Conservation (phyloP, 53 echinoderm and acorn worm species). For the Stichopus horrens region DNA sequence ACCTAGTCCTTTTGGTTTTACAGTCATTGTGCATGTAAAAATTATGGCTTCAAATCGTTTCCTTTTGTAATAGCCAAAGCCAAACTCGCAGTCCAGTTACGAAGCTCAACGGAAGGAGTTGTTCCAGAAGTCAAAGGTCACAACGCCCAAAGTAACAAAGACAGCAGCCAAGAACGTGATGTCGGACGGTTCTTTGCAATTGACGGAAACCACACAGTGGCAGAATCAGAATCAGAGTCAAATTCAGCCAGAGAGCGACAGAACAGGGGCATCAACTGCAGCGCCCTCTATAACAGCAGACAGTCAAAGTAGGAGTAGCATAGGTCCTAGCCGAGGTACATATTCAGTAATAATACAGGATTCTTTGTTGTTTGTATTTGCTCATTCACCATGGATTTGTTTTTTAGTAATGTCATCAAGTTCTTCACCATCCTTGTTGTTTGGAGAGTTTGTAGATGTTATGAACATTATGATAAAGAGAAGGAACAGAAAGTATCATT, state of each 20-base stretch:
- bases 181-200: neutral
- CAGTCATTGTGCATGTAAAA: too few relatives aligned
- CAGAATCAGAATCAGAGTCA: neutral
- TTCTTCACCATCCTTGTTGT: too few relatives aligned
- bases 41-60: too few relatives aligned
- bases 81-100: neutral
- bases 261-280: neutral
- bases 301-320: neutral
- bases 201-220: neutral
- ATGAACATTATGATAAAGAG: too few relatives aligned
- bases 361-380: too few relatives aligned
- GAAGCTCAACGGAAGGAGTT: slow-evolving; percentile 31
- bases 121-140: slow-evolving; percentile 36
- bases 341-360: too few relatives aligned
- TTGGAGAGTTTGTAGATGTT: too few relatives aligned
- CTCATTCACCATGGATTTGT: too few relatives aligned
- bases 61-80: neutral
- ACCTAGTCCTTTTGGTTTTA: too few relatives aligned
- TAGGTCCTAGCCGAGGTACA: neutral
- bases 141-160: slow-evolving; percentile 11
- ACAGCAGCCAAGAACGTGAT: neutral
- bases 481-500: too few relatives aligned
- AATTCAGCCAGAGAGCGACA: neutral
- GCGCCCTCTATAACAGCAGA: neutral
- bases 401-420: too few relatives aligned